A percentile compares a stretch with the other conserved stretches of the same genome.
These are phyloP conservation scores for Vimba vimba DNA, from an alignment of 2,113 vertebrate genomes.

Conservation along the genomic window DNA sequence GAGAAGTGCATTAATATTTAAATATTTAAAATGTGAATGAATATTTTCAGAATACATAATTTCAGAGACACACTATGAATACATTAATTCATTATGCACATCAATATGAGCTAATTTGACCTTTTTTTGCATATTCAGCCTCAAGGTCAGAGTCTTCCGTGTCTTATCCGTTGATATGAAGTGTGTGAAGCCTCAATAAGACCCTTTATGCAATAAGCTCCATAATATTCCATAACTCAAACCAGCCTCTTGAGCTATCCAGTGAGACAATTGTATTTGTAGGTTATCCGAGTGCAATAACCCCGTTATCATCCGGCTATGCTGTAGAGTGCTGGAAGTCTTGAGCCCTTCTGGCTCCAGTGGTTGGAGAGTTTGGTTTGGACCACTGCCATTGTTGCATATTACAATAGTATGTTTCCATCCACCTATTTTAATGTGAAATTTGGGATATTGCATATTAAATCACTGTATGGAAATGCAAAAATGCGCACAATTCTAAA, in stretches of 20 bases:
- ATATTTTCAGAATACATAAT: neutral
- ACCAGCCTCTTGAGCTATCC: neutral
- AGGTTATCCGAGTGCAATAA: neutral
- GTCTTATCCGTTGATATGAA: neutral
- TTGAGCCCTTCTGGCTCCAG: neutral
- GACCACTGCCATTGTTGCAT: neutral
- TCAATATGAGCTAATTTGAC: neutral
- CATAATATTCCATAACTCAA: neutral
- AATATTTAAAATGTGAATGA: neutral
- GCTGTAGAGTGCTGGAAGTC: neutral
- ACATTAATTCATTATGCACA: neutral
- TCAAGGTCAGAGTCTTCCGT: too few relatives aligned
- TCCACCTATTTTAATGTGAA: too few relatives aligned
- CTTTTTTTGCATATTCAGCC: neutral
- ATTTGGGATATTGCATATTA: too few relatives aligned
- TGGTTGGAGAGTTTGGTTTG: neutral
- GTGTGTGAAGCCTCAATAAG: neutral
- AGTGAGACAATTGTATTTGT: neutral
- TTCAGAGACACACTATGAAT: neutral
- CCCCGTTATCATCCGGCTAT: neutral
- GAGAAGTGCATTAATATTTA: neutral
- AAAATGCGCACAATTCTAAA: too few relatives aligned
- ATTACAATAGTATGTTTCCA: neutral
- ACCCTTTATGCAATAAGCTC: neutral
- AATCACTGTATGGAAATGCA: too few relatives aligned